phyloP scores from a whole-genome alignment of 2,888 invertebrate genomes.

The Brenthis daphne region DNA sequence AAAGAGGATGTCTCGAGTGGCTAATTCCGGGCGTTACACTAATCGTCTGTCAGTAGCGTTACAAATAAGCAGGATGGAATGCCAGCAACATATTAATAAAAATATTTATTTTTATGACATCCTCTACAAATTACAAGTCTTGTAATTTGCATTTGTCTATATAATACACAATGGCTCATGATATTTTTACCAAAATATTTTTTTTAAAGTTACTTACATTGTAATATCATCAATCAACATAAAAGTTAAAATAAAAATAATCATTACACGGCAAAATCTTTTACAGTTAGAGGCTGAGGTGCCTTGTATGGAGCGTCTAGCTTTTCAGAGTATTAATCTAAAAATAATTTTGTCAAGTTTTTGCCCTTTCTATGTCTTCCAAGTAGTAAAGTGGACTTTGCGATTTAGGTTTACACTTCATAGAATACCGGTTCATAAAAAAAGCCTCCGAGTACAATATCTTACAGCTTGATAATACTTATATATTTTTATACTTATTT shows the following conservation, averaged over 20 bases:
- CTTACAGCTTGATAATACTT: too few species aligned
- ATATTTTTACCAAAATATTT: too few species aligned
- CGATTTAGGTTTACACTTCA: conserved; percentile 12
- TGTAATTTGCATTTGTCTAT: too few species aligned
- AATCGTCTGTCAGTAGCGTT: conserved; percentile 59
- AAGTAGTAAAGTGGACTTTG: neutral
- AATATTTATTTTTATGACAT: conserved; percentile 37
- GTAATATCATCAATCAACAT: neutral
- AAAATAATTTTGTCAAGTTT: neutral
- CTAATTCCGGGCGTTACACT: conserved; percentile 70
- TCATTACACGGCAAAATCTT: neutral
- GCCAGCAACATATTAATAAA: conserved; percentile 41
- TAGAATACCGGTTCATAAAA: conserved; percentile 1
- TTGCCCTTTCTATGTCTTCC: neutral
- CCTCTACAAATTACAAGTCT: conserved; percentile 12
- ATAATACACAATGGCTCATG: too few species aligned
- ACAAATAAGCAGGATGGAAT: conserved; percentile 56
- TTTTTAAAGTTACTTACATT: too few species aligned
- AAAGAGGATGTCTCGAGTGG: conserved; percentile 65
- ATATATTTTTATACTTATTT: too few species aligned
- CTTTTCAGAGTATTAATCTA: neutral
- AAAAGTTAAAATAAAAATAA: neutral
- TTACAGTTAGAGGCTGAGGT: neutral
- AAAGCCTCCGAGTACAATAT: neutral
- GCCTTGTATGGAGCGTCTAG: neutral